phyloP scores from a whole-genome alignment of 2,888 invertebrate species.

The Polyommatus iphigenia region DNA sequence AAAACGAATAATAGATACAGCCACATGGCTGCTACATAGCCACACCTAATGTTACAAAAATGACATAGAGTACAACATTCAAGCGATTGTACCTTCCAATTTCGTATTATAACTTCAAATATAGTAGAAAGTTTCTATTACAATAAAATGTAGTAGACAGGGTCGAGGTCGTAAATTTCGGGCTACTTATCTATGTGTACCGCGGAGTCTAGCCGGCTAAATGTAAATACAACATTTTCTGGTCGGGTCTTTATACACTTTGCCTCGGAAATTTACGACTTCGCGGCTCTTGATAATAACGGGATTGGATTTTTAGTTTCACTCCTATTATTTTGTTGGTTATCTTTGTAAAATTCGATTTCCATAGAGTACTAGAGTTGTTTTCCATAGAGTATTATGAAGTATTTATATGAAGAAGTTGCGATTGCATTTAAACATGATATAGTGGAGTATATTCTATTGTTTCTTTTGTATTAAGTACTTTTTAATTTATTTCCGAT shows the following conservation, averaged over 20 bases:
- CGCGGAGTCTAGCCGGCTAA: slow-evolving; percentile 55
- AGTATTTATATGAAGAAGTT: no score
- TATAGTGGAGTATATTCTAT: no score
- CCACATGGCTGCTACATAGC: no score
- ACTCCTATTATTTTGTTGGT: not conserved
- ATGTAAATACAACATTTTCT: slow-evolving; percentile 59
- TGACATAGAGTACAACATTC: not conserved
- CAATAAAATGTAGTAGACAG: slow-evolving; percentile 39
- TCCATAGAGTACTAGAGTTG: not conserved
- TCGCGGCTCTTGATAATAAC: slow-evolving; percentile 42
- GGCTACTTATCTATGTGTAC: slow-evolving; percentile 67
- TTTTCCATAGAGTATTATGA: no score
- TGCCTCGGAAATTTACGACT: slow-evolving; percentile 43
- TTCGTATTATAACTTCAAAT: not conserved
- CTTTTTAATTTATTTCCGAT: not conserved
- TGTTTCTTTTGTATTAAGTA: not conserved
- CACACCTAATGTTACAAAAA: no score
- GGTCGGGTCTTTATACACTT: slow-evolving; percentile 50
- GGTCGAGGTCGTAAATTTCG: slow-evolving; percentile 59
- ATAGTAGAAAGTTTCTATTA: slow-evolving; percentile 25
- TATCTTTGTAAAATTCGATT: not conserved
- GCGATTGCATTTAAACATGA: no score
- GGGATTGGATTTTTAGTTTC: not conserved
- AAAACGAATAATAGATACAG: no score
- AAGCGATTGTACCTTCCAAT: not conserved